Evolutionary conservation across 1,140 invertebrate genomes (phyloP).

Genomic region (Drosophila tsacasi): DNA sequence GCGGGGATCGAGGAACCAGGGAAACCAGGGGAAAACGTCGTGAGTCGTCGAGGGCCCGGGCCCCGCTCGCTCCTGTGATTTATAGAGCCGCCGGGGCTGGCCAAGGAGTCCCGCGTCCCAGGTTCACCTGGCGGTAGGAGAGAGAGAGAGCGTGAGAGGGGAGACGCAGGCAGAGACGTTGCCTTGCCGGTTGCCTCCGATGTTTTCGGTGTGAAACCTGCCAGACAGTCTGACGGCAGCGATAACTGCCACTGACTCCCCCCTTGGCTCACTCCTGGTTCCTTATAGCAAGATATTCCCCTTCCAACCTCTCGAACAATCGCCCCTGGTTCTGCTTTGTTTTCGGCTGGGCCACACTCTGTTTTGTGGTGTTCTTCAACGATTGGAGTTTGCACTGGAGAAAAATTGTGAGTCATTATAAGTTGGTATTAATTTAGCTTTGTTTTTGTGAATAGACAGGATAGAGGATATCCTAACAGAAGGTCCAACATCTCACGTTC

Average conservation of each 20-base stretch:
- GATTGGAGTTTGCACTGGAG: slow-evolving; percentile 38
- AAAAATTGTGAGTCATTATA: too few relatives aligned
- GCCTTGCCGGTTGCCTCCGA: slow-evolving; percentile 29
- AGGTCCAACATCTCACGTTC: too few relatives aligned
- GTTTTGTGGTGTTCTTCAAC: slow-evolving; percentile 78
- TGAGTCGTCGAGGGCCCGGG: slow-evolving; percentile 57
- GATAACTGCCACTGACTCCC: slow-evolving; percentile 43
- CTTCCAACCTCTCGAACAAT: background rate
- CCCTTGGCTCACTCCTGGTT: slow-evolving; percentile 10
- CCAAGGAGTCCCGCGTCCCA: slow-evolving; percentile 29
- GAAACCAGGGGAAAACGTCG: slow-evolving; percentile 60
- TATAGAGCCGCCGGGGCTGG: slow-evolving; percentile 64
- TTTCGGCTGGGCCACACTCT: slow-evolving; percentile 60
- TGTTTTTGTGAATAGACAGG: too few relatives aligned
- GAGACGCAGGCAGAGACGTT: slow-evolving; percentile 6
- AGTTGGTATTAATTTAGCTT: too few relatives aligned
- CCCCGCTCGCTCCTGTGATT: slow-evolving; percentile 67
- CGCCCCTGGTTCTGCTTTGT: slow-evolving; percentile 59
- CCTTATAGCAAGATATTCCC: background rate
- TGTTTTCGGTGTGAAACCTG: slow-evolving; percentile 77
- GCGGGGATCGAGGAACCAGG: slow-evolving; percentile 36
- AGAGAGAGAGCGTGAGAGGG: background rate
- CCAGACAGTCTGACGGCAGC: slow-evolving; percentile 80
- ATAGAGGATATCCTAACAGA: too few relatives aligned
- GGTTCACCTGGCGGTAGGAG: slow-evolving; percentile 17